Conservation (phyloP, 2,888 invertebrate genomes). For the Operophtera brumata region DNA sequence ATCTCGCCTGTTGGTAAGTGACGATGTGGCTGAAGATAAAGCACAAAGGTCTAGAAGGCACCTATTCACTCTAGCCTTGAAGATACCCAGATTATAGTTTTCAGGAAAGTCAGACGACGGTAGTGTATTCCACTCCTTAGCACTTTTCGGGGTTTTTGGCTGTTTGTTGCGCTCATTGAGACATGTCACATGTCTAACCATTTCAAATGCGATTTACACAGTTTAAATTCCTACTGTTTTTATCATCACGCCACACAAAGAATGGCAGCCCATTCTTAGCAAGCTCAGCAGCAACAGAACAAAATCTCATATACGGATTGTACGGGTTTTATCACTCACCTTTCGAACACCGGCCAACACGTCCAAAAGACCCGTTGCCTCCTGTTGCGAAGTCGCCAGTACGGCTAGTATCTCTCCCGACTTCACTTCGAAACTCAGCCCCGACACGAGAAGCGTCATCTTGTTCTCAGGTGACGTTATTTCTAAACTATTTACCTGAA, state of each 20-base stretch:
- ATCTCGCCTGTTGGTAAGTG: too few species aligned
- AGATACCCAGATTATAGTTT: too few species aligned
- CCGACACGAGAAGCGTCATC: conserved; percentile 83
- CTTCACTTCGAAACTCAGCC: conserved; percentile 92
- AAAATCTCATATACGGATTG: not conserved
- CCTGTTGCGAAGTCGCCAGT: conserved; percentile 92
- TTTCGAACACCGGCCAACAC: conserved; percentile 88
- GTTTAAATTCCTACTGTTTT: not conserved
- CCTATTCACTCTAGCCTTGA: too few species aligned
- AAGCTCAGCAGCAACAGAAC: not conserved
- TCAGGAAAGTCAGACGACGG: too few species aligned
- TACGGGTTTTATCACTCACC: conserved; percentile 39
- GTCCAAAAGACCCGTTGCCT: conserved; percentile 92
- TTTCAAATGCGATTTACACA: too few species aligned
- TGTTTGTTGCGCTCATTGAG: too few species aligned
- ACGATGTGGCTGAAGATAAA: too few species aligned
- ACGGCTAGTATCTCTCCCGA: conserved; percentile 95
- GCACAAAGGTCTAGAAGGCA: too few species aligned
- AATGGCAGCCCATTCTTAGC: too few species aligned
- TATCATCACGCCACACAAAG: not conserved
- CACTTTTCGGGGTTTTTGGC: too few species aligned
- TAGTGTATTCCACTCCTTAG: too few species aligned
- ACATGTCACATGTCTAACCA: too few species aligned
- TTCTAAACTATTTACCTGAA: conserved; percentile 82
- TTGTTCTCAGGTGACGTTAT: conserved; percentile 81